Evolutionary conservation across 2,113 vertebrate genomes (phyloP).

Genomic region (Cyprichromis sp.): DNA sequence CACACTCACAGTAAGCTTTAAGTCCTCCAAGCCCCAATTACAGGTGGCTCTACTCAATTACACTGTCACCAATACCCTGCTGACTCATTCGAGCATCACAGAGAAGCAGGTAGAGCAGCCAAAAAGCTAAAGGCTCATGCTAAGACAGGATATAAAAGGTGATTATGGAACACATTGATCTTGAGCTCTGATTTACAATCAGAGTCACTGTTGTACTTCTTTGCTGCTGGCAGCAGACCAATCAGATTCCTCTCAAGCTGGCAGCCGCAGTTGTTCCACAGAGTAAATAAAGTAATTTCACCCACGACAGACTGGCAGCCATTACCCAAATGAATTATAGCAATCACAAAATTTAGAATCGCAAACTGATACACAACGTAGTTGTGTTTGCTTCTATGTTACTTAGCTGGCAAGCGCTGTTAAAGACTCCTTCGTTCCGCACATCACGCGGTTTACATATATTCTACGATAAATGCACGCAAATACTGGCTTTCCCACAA

Average conservation of each 20-base stretch:
- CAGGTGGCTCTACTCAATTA: slow-evolving; percentile 39
- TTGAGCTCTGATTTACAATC: slow-evolving; percentile 55
- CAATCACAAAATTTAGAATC: slow-evolving; percentile 34
- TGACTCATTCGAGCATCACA: slow-evolving; percentile 1
- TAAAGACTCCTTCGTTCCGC: neutral
- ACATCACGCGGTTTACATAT: neutral
- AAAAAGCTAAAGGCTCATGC: slow-evolving; percentile 24
- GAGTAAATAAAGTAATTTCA: slow-evolving; percentile 52
- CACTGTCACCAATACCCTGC: slow-evolving; percentile 1
- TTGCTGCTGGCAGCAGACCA: slow-evolving; percentile 47
- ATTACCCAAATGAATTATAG: slow-evolving; percentile 49
- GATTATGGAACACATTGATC: slow-evolving; percentile 66
- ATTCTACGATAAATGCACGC: neutral
- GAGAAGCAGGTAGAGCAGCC: neutral
- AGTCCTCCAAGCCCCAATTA: slow-evolving; percentile 43
- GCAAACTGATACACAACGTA: slow-evolving; percentile 11
- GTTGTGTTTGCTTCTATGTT: slow-evolving; percentile 5
- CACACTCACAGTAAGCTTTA: neutral
- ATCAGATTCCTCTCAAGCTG: slow-evolving; percentile 45
- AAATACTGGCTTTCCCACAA: neutral
- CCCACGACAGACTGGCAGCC: slow-evolving; percentile 26
- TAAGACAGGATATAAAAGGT: slow-evolving; percentile 57
- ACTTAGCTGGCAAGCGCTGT: neutral
- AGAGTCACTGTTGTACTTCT: slow-evolving; percentile 41
- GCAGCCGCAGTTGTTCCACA: slow-evolving; percentile 25